phyloP scores from a whole-genome alignment of 2,888 invertebrate genomes.

The Ernsta delagoae region DNA sequence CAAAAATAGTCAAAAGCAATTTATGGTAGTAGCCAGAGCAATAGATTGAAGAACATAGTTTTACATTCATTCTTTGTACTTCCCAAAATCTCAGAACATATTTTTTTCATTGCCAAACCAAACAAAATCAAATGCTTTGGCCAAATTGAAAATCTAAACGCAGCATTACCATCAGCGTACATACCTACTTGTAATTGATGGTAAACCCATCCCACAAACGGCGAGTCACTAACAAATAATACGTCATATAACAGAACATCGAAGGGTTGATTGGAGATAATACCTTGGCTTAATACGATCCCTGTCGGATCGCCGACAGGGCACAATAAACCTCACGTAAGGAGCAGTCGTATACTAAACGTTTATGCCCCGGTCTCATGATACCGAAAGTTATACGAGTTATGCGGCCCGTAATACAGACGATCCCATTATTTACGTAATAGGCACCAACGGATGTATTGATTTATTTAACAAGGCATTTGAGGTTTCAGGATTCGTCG shows the following conservation, averaged over 20 bases:
- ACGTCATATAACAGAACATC: neutral
- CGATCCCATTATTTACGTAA: conserved; percentile 24
- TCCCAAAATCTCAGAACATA: no score
- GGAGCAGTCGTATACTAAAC: conserved; percentile 13
- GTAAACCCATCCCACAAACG: conserved; percentile 3
- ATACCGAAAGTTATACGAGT: conserved; percentile 4
- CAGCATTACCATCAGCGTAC: no score
- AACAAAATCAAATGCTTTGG: no score
- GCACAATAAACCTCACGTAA: conserved; percentile 9
- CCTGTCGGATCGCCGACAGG: conserved; percentile 5
- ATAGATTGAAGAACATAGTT: no score
- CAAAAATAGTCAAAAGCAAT: no score
- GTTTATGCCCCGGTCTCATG: conserved; percentile 18
- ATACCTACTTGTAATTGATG: no score
- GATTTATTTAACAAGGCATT: conserved; percentile 24
- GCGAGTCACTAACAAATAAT: neutral
- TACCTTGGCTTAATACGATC: conserved; percentile 6
- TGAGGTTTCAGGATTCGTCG: conserved; percentile 15
- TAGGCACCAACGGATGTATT: conserved; percentile 23
- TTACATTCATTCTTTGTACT: no score
- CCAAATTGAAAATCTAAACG: no score
- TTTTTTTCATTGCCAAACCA: no score
- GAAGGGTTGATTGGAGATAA: conserved; percentile 11
- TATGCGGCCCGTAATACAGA: neutral
- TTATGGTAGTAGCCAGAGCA: no score